Evolutionary conservation across 1,140 invertebrate genomes (phyloP), one percentile per base, ranked within the genome.

Genomic region (Chelonus insularis): DNA sequence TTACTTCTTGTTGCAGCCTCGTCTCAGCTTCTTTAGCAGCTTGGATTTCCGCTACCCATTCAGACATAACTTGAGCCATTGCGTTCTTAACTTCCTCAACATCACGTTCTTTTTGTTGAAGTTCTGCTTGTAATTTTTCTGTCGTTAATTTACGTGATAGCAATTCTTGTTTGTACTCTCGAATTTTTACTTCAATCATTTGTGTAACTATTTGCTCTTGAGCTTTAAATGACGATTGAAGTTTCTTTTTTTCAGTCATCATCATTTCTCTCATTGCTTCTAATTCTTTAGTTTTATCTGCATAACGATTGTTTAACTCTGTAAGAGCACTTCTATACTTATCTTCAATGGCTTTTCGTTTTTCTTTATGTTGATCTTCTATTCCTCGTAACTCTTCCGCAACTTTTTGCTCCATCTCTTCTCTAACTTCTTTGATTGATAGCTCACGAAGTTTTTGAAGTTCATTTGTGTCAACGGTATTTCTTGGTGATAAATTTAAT

Each of bases 331-430:
- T 57, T 61, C 76, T 78, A 25, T 77, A 75, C 25, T 69, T 73
- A 8, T 76, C 71, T 21, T 80, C 75, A 4, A 77, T 62, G 45
- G 67, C 56, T 21, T 65, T 73, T 48, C 66, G 64, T 48, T 68
- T 73, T 16, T 69, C 64, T 1, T 63, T 48, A 65, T 75, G 63
- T n/a, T 71, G 67, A 11, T 72, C 70, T 20, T 68, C 71, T 18
- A 75, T 79, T 18, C 65, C 57, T 50, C 67, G 70, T 1, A 80
- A 61, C 16, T 76, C 72, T 14, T 80, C 71, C 0, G 63, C 65
- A 8, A 79, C 72, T 52, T 72, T 77, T 11, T 74, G 72, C 20
- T 80, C 76, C 74, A 74, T 73, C 23, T 74, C 76, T 50, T 79
- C 77, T 0, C 75, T 69, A 0, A 78, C 67, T 20, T 76, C 74